These are phyloP conservation scores for Ceyx melanurus DNA, from an alignment of 2,113 vertebrate species.

Conservation along the genomic window DNA sequence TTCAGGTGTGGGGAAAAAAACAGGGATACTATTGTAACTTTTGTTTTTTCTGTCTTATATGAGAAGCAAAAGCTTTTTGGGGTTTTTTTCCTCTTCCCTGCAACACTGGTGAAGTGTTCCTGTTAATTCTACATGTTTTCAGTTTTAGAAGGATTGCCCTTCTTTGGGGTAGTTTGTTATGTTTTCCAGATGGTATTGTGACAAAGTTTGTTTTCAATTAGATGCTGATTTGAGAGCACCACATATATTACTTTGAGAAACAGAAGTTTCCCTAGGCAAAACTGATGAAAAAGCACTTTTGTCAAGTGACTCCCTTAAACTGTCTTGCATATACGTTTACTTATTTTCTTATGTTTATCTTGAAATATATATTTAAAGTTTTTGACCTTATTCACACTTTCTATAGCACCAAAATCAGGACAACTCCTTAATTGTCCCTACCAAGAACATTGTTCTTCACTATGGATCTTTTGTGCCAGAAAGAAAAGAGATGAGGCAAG, in stretches of 20 bases:
- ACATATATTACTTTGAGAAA: not conserved
- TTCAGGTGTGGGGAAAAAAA: not conserved
- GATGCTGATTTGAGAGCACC: not conserved
- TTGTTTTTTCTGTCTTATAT: not conserved
- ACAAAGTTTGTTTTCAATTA: slow-evolving; percentile 20
- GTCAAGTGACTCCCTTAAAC: not conserved
- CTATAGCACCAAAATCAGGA: not conserved
- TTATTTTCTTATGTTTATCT: not conserved
- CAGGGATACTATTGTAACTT: not conserved
- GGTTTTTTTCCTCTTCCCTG: rapidly evolving
- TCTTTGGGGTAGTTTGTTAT: not conserved
- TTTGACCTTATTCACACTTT: not conserved
- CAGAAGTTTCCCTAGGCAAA: not conserved
- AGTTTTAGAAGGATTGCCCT: not conserved
- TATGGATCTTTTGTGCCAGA: not conserved
- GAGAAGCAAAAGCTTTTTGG: not conserved
- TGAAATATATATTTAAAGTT: not conserved
- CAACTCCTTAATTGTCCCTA: not conserved
- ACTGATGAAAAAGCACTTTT: not conserved
- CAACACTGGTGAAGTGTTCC: not conserved
- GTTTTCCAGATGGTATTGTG: not conserved
- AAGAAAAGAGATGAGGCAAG: not conserved
- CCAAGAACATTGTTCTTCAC: not conserved
- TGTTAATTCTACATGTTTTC: not conserved
- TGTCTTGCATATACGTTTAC: not conserved